These are phyloP conservation scores for Bothrops jararaca DNA, from an alignment of 2,113 vertebrate species.

Conservation along the genomic window DNA sequence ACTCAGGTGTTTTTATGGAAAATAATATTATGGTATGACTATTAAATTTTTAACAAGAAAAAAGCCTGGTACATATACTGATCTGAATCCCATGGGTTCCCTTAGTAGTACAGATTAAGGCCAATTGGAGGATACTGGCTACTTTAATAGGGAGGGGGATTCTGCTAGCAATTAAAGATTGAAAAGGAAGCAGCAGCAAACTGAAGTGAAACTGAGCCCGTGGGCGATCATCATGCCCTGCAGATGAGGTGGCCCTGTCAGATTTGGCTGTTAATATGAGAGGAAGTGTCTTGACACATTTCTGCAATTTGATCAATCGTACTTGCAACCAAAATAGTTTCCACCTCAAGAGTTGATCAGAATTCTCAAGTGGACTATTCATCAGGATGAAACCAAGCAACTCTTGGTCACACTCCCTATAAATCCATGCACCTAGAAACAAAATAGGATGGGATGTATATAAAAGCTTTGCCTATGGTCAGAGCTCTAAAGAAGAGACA, in stretches of 20 bases:
- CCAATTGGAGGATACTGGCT: background rate
- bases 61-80: background rate
- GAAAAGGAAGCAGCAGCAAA: background rate
- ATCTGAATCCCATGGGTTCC: background rate
- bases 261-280: background rate
- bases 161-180: background rate
- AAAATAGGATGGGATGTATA: background rate
- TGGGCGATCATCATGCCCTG: background rate
- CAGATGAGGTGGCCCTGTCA: background rate
- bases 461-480: background rate
- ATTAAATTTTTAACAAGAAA: background rate
- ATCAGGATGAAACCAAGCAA: background rate
- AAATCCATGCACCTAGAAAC: background rate
- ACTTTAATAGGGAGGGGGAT: background rate
- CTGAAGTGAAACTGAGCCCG: background rate
- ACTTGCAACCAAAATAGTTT: background rate
- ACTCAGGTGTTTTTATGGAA: background rate
- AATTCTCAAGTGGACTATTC: background rate
- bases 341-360: background rate
- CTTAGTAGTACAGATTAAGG: background rate
- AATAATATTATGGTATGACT: background rate
- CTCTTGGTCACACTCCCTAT: background rate
- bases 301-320: background rate
- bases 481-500: background rate
- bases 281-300: background rate